Evolutionary conservation across 2,113 vertebrate genomes (phyloP).

Genomic region (Myiagra hebetior): DNA sequence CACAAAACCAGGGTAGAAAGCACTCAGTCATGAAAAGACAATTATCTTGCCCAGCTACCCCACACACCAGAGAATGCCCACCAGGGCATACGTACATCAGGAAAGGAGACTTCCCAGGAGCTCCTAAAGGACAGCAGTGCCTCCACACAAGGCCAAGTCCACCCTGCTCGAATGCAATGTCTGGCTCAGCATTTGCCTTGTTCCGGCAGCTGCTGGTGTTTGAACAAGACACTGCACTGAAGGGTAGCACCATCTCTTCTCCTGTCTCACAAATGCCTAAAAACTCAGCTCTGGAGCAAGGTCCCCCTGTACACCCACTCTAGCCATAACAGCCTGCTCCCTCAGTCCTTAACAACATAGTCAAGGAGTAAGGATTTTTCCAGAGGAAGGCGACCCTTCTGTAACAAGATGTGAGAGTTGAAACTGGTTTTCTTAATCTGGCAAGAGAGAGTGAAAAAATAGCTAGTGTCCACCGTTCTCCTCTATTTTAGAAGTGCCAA

Average conservation of each 20-base stretch:
- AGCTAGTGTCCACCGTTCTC: neutral
- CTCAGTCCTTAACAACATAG: accelerated
- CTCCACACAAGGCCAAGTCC: neutral
- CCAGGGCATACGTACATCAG: neutral
- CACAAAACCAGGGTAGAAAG: neutral
- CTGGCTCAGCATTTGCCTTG: neutral
- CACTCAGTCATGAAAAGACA: neutral
- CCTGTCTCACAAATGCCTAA: neutral
- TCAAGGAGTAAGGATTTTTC: neutral
- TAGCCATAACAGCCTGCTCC: neutral
- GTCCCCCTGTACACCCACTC: neutral
- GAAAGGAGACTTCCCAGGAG: neutral
- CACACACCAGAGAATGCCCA: neutral
- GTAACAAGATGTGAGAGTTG: neutral
- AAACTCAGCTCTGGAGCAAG: neutral
- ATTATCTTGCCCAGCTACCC: neutral
- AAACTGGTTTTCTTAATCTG: neutral
- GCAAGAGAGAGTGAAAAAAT: neutral
- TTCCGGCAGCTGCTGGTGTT: neutral
- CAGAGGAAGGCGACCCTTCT: neutral
- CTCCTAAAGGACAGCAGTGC: neutral
- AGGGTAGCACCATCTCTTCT: neutral
- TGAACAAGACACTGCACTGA: neutral
- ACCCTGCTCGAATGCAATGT: neutral
- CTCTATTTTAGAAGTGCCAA: neutral